phyloP scores from a whole-genome alignment of 2,113 vertebrate genomes.

The Pollachius pollachius region DNA sequence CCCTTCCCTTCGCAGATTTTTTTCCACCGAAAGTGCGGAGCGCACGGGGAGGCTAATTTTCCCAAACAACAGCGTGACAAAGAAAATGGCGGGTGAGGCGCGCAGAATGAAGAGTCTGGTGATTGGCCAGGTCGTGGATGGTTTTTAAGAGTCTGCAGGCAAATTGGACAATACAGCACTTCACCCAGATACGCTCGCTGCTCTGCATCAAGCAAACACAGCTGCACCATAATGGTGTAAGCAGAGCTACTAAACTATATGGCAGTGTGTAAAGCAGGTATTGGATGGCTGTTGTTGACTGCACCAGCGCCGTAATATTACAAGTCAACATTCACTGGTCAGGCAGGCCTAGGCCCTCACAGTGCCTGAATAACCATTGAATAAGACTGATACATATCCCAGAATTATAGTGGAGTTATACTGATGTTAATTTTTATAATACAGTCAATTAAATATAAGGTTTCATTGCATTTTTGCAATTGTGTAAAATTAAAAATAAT shows the following conservation, averaged over 20 bases:
- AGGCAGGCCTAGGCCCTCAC: no score
- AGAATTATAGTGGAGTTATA: no score
- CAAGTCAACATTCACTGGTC: no score
- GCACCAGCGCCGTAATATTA: no score
- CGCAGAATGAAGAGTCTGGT: constrained; percentile 28
- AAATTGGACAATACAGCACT: constrained; percentile 31
- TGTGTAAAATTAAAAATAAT: no score
- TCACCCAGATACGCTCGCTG: constrained; percentile 41
- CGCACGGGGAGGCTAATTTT: constrained; percentile 67
- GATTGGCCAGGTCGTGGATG: constrained; percentile 46
- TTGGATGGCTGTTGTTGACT: no score
- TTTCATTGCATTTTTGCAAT: no score
- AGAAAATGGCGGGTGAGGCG: constrained; percentile 49
- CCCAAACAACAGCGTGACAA: constrained; percentile 63
- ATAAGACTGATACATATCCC: no score
- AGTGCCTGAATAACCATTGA: no score
- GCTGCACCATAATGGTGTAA: constrained; percentile 23
- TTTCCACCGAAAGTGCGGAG: constrained; percentile 34
- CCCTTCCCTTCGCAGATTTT: constrained; percentile 39
- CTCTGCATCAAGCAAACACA: constrained; percentile 29
- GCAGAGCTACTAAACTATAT: background rate
- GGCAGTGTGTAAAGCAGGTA: background rate
- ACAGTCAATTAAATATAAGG: no score
- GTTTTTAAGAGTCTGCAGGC: constrained; percentile 33
- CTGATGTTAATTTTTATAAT: no score